A percentile compares a stretch with the other conserved stretches of the same genome.
These are phyloP conservation scores for Papilio elwesi DNA, from an alignment of 2,888 invertebrate species.

Conservation along the genomic window DNA sequence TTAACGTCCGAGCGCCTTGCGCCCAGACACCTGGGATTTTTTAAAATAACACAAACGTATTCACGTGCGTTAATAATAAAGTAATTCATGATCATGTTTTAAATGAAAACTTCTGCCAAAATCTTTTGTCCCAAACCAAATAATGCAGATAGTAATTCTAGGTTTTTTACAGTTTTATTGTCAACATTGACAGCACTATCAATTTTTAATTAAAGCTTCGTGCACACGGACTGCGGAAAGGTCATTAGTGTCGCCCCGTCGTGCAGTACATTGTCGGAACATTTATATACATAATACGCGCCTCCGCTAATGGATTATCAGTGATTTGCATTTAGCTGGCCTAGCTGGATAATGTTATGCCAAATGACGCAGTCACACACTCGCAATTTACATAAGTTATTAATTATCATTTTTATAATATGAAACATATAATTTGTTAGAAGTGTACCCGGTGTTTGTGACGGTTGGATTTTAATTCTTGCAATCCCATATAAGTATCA, in stretches of 20 bases:
- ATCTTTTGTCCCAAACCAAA: no score
- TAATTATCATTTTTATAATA: neutral
- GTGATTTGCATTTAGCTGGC: conserved; percentile 82
- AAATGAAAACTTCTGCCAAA: no score
- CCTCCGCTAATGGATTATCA: conserved; percentile 81
- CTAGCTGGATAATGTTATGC: conserved; percentile 61
- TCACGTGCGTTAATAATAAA: no score
- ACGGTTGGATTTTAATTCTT: no score
- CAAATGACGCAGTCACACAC: conserved; percentile 21
- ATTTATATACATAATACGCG: conserved; percentile 44
- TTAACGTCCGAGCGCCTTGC: no score
- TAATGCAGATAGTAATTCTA: no score
- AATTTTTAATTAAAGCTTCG: conserved; percentile 42
- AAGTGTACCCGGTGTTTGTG: no score
- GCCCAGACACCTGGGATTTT: no score
- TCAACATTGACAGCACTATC: conserved; percentile 20
- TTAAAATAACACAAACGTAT: no score
- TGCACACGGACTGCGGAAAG: conserved; percentile 42
- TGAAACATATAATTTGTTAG: neutral
- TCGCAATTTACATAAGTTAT: neutral
- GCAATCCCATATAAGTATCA: no score
- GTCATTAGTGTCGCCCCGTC: conserved; percentile 48
- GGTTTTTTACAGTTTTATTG: neutral
- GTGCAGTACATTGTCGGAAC: conserved; percentile 44
- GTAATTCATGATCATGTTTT: no score